Percentiles rank a stretch among this genome's conserved stretches.
phyloP scores from a whole-genome alignment of 2,113 vertebrate species.

The Mungos mungo region DNA sequence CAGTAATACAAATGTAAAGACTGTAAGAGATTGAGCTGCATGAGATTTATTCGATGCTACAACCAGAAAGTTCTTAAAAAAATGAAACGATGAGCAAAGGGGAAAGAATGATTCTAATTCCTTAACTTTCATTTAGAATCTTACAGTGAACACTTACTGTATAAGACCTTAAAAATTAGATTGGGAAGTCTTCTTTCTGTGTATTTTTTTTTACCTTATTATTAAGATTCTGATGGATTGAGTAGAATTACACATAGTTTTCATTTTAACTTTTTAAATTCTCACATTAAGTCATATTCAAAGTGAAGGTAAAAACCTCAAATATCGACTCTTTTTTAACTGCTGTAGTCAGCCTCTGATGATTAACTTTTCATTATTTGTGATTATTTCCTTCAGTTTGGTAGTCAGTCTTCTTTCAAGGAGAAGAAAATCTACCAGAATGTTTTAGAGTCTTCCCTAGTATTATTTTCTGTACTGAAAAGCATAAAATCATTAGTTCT shows the following conservation, averaged over 20 bases:
- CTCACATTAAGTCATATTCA: neutral
- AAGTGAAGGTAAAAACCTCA: neutral
- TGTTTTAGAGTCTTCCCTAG: neutral
- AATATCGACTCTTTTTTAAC: neutral
- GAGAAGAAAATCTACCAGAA: neutral
- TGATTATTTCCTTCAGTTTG: neutral
- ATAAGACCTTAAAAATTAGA: neutral
- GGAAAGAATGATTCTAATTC: neutral
- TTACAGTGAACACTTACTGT: neutral
- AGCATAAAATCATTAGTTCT: neutral
- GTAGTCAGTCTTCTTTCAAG: neutral
- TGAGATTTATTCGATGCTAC: neutral
- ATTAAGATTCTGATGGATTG: neutral
- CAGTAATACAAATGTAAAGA: neutral
- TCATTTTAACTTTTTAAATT: neutral
- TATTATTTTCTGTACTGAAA: neutral
- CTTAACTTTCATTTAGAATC: neutral
- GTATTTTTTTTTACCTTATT: neutral
- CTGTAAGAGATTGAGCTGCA: neutral
- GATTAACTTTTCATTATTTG: neutral
- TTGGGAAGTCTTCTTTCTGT: neutral
- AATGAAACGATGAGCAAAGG: neutral
- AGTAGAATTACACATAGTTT: neutral
- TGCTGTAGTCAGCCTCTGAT: neutral
- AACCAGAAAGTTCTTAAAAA: neutral